These are phyloP conservation scores for Hephaestus fuliginosus DNA, from an alignment of 2,797 vertebrate genomes.

Conservation along the genomic window DNA sequence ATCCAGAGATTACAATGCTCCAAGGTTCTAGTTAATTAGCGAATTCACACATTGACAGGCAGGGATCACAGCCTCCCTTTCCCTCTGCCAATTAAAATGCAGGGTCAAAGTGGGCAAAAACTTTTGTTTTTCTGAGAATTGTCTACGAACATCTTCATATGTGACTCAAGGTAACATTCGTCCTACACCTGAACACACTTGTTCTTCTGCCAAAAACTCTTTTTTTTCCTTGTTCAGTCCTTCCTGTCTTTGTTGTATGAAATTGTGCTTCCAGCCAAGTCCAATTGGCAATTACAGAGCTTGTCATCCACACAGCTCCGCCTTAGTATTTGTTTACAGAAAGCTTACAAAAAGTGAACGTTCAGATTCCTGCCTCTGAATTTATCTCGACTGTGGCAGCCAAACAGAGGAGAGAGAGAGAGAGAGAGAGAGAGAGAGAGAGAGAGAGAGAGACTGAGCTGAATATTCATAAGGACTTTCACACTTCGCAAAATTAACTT, in stretches of 20 bases:
- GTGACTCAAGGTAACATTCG: constrained; percentile 16
- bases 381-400: constrained; percentile 58
- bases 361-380: constrained; percentile 52
- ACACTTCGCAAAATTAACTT: constrained; percentile 64
- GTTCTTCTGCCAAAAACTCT: constrained; percentile 33
- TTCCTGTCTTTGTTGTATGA: constrained; percentile 35
- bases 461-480: constrained; percentile 65
- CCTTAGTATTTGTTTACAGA: constrained; percentile 57
- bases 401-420: constrained; percentile 2
- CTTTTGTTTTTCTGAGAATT: constrained; percentile 27
- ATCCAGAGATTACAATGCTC: constrained; percentile 83
- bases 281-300: constrained; percentile 66
- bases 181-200: neutral
- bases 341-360: constrained; percentile 53
- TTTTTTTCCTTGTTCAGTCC: neutral
- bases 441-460: constrained; percentile 17
- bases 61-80: constrained; percentile 49
- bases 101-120: constrained; percentile 60
- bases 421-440: too few relatives aligned
- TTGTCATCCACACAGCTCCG: constrained; percentile 43
- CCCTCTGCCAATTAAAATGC: constrained; percentile 72
- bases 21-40: constrained; percentile 82
- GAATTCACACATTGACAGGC: constrained; percentile 69
- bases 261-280: constrained; percentile 54
- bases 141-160: constrained; percentile 10